Base-by-base conservation (phyloP, 2,888 invertebrate species). In the Scaptomyza caliginosa region DNA sequence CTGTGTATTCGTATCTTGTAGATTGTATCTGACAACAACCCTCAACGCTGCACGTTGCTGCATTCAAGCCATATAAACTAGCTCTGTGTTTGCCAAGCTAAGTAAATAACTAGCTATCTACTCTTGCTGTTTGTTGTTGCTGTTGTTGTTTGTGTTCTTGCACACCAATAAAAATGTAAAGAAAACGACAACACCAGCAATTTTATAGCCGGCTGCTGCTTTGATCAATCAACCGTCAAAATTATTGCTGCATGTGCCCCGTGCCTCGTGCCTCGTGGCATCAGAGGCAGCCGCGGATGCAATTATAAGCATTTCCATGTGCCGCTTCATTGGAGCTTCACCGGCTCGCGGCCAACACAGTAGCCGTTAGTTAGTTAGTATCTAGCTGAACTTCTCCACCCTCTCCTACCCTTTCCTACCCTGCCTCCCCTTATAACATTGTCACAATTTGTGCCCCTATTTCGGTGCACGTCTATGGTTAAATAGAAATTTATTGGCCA, bases 211-310 rank as follows among this genome's bases (percentile, higher is more conserved):
- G 65, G 76, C 80, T 77, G 73, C 64, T 70, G 86, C 84, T 85
- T 85, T 85, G 84, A 85, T 85, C 88, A 88, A 85, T 85, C 88
- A 85, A 88, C 67, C 84, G 88, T 88, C 88, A 85, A 85, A 83
- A 88, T 79, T 88, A 88, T 88, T 69, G 71, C 80, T 65, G 62
- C 58, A 76, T 77, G 43, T 67, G 74, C 62, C 59, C 70, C 72
- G 84, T 70, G 84, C 67, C 86, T 7, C 42, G 50, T 19, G 38
- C 30, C 16, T 13, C 5, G 8, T 34, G 17, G 17, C 17, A n/a
- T 24, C 57, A 34, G 39, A 48, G 60, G 48, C 52, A 64, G 59
- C 26, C 80, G 77, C 79, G 83, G 83, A 87, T 84, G 86, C 87
- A 84, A 84, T 84, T 87, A 84, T 87, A 82, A 85, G 67, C 87